A percentile compares a stretch with the other conserved stretches of the same genome.
phyloP scores from a whole-genome alignment of 2,113 vertebrate species.

The Ceyx melanurus region DNA sequence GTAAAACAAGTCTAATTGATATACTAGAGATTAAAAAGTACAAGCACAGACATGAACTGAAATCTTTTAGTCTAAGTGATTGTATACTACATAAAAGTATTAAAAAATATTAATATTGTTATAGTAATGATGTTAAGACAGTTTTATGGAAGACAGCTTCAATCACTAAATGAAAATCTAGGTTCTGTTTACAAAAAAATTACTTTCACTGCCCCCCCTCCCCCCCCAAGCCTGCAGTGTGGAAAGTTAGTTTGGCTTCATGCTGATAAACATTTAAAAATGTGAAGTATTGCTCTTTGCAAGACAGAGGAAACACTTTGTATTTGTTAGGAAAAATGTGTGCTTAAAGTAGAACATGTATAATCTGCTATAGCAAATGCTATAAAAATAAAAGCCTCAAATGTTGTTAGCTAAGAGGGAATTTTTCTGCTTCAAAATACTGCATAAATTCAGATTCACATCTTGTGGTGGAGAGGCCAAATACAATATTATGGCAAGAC shows the following conservation, averaged over 20 bases:
- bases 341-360: neutral
- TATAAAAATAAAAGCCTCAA: neutral
- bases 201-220: too few relatives aligned
- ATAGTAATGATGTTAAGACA: neutral
- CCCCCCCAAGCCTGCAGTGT: neutral
- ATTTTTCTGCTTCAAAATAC: neutral
- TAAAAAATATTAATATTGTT: neutral
- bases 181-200: neutral
- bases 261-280: neutral
- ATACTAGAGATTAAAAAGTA: neutral
- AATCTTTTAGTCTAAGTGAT: neutral
- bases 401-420: neutral
- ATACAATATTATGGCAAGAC: neutral
- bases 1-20: conserved; percentile 13
- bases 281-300: neutral
- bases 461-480: neutral
- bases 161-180: neutral
- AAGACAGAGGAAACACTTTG: neutral
- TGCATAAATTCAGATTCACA: neutral
- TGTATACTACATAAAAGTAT: neutral
- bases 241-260: neutral
- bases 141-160: neutral
- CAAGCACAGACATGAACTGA: neutral
- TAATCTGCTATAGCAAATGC: neutral
- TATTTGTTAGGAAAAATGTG: neutral